Conservation (phyloP, 1,140 invertebrate species). For the Caerostris darwini region DNA sequence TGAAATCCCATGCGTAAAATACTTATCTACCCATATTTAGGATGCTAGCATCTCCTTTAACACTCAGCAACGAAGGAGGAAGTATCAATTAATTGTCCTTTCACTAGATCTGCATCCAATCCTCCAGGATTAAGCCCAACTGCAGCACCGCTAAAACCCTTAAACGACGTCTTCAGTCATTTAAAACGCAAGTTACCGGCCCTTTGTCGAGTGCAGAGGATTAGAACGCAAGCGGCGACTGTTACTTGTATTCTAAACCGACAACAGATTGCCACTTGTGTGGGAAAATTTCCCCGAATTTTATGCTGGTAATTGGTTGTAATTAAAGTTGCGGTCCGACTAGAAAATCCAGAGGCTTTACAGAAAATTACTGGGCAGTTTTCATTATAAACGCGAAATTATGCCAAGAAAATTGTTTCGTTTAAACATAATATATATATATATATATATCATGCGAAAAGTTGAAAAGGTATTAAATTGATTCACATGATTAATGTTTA, state of each 20-base stretch:
- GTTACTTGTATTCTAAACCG: background rate
- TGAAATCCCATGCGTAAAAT: too few relatives aligned
- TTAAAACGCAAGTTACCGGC: slow-evolving; percentile 14
- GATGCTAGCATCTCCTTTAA: background rate
- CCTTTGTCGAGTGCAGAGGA: background rate
- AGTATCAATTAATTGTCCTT: background rate
- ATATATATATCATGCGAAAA: too few relatives aligned
- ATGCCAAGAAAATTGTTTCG: too few relatives aligned
- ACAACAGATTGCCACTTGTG: slow-evolving; percentile 14
- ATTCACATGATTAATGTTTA: too few relatives aligned
- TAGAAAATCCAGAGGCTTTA: background rate
- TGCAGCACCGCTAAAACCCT: background rate
- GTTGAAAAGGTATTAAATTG: too few relatives aligned
- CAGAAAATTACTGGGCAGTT: background rate
- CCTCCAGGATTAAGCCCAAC: background rate
- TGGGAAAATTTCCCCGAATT: background rate
- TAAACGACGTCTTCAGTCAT: background rate
- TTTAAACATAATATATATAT: too few relatives aligned
- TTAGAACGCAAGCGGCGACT: background rate
- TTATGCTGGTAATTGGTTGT: background rate
- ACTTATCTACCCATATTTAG: background rate
- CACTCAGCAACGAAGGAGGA: background rate
- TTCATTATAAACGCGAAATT: too few relatives aligned
- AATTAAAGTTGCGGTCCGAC: background rate
- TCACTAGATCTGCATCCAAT: background rate